phyloP scores from a whole-genome alignment of 2,888 invertebrate species.

The Clitarchus hookeri region DNA sequence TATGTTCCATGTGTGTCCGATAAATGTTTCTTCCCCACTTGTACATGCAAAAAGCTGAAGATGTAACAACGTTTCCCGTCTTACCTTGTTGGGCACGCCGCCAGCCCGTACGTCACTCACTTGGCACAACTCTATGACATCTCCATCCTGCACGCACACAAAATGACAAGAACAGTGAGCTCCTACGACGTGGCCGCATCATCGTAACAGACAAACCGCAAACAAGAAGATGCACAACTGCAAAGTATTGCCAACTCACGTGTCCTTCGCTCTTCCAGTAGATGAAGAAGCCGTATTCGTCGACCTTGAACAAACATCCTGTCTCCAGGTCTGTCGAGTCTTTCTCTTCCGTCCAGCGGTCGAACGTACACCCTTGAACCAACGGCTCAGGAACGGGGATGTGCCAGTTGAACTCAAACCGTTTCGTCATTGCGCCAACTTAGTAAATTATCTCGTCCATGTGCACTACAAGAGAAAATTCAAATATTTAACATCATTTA shows the following conservation, averaged over 20 bases:
- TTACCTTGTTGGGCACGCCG: conserved; percentile 88
- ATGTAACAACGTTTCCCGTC: conserved; percentile 37
- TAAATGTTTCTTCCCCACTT: no score
- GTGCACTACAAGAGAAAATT: neutral
- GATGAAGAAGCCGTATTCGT: conserved; percentile 97
- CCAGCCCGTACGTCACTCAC: conserved; percentile 96
- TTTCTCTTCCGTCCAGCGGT: conserved; percentile 98
- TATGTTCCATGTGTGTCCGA: no score
- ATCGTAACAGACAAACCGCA: no score
- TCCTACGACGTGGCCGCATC: no score
- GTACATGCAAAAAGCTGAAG: no score
- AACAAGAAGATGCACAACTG: no score
- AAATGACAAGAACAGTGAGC: neutral
- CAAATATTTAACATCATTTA: no score
- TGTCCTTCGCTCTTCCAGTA: conserved; percentile 97
- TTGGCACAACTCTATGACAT: conserved; percentile 97
- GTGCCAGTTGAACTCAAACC: conserved; percentile 99
- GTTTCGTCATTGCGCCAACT: conserved; percentile 83
- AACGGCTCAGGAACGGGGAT: conserved; percentile 89
- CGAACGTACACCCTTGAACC: conserved; percentile 84
- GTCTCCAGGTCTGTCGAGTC: conserved; percentile 89
- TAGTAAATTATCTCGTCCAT: neutral
- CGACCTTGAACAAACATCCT: conserved; percentile 89
- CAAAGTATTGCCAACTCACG: conserved; percentile 61
- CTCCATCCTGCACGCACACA: conserved; percentile 81